Base-by-base conservation (phyloP, 2,113 vertebrate species). In the Cichladusa arquata region DNA sequence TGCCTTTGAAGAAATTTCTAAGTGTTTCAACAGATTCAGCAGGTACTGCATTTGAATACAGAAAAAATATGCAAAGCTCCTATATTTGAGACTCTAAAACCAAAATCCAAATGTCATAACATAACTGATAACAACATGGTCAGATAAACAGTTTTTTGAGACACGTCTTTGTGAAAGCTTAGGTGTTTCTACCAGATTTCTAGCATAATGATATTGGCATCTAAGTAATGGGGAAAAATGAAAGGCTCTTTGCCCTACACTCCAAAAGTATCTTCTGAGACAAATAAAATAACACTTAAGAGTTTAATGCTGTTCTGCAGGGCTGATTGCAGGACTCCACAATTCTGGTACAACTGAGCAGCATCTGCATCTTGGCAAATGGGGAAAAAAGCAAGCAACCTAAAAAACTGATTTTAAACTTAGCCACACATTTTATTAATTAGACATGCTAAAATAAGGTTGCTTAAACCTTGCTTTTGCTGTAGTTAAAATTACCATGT, bases 351-450 rank as follows among this genome's bases (percentile, higher is more conserved):
- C 93, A 72, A 93, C 87, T 86, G 36, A 26, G 66, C 78, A 94
- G 84, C 86, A 95, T 28, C 73, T 64, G 58, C 62, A 83, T 70
- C 86, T 65, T 20, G 77, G 83, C 90, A 91, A 13, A 17, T 33
- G 70, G 48, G 83, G 84, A 86, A 81, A 93, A 97, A 96, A 89
- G 77, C 87, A 95, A 95, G 87, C 42, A 88, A 84, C 51, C 78
- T 13, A 2, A 90, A 48, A 87, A 93, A 79, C 60, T 81, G 8
- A 23, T 60, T 74, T 92, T 36, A 74, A 88, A 95, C 71, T 88
- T 91, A 70, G 81, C 67, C 89, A 80, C 85, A 51, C 69, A 73
- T 94, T 95, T 91, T 72, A 95, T 86, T 90, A 24, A 81, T 85
- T 71, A 81, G 83, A 82, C 50, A 62, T 40, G 66, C 84, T 92